phyloP scores from a whole-genome alignment of 2,888 invertebrate species.

The Drosophila nr. perissopoda region DNA sequence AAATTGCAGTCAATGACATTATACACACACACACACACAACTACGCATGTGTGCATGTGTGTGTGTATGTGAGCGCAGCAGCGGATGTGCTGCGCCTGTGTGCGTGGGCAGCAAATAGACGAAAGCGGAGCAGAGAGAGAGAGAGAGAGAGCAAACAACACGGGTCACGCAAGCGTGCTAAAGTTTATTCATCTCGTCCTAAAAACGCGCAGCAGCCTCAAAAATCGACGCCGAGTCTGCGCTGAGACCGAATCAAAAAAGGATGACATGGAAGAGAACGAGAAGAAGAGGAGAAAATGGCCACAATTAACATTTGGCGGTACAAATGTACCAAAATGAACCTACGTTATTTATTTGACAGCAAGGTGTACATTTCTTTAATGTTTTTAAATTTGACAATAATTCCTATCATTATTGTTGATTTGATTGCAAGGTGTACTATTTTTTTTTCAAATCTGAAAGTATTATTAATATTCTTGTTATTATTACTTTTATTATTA shows the following conservation, averaged over 20 bases:
- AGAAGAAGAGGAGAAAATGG: conserved; percentile 10
- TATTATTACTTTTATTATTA: background rate
- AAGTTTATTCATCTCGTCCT: conserved; percentile 72
- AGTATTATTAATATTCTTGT: background rate
- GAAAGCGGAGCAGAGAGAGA: conserved; percentile 3
- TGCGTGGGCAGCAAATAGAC: conserved; percentile 39
- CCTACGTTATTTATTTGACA: background rate
- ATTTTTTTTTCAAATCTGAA: background rate
- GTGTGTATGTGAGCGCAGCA: conserved; percentile 26
- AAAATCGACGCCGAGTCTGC: conserved; percentile 55
- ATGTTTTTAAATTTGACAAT: background rate
- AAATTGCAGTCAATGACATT: conserved; percentile 82
- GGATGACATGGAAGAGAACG: background rate
- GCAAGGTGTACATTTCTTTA: background rate
- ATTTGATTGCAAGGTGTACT: background rate
- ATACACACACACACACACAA: conserved; percentile 15
- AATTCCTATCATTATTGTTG: background rate
- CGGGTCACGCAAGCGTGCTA: conserved; percentile 73
- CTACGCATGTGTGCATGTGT: conserved; percentile 17
- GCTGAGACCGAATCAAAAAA: conserved; percentile 8
- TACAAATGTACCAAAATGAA: background rate
- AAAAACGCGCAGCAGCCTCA: conserved; percentile 63
- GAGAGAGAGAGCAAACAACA: conserved; percentile 40
- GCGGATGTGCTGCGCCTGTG: conserved; percentile 60
- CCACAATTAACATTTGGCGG: background rate